A percentile compares a stretch with the other conserved stretches of the same genome.
Conservation (phyloP, 2,888 invertebrate genomes). For the Dolichopus griseipennis region DNA sequence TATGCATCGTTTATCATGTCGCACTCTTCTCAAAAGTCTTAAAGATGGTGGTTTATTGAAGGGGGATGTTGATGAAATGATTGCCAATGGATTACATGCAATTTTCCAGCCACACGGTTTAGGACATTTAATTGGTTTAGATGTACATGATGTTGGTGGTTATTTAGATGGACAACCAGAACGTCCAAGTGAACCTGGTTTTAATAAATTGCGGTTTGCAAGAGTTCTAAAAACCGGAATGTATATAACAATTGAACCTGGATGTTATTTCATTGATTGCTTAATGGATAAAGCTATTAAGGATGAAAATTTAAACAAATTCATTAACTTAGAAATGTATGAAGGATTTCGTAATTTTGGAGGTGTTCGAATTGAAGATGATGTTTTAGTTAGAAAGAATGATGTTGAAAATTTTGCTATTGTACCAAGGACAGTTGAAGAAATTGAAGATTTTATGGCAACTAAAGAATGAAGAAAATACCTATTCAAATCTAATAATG, state of each 20-base stretch:
- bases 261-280: constrained; percentile 88
- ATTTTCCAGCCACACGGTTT: constrained; percentile 94
- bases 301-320: constrained; percentile 61
- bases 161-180: constrained; percentile 66
- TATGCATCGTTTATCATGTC: constrained; percentile 82
- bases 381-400: constrained; percentile 74
- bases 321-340: constrained; percentile 65
- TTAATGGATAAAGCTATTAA: constrained; percentile 69
- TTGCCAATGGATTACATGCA: constrained; percentile 62
- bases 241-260: constrained; percentile 94
- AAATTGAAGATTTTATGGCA: constrained; percentile 42
- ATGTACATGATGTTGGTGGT: constrained; percentile 97
- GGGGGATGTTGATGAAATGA: constrained; percentile 44
- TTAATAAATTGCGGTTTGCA: constrained; percentile 72
- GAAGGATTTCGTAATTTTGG: constrained; percentile 75
- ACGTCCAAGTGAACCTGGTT: constrained; percentile 58
- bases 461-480: no score
- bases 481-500: no score
- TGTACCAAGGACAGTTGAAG: constrained; percentile 78
- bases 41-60: constrained; percentile 67
- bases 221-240: constrained; percentile 66
- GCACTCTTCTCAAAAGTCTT: constrained; percentile 64
- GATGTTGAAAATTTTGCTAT: constrained; percentile 81
- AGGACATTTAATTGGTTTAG: constrained; percentile 90
- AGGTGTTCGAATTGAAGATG: constrained; percentile 95